Evolutionary conservation across 1,140 invertebrate species (phyloP).

Genomic region (Zaprionus africanus): DNA sequence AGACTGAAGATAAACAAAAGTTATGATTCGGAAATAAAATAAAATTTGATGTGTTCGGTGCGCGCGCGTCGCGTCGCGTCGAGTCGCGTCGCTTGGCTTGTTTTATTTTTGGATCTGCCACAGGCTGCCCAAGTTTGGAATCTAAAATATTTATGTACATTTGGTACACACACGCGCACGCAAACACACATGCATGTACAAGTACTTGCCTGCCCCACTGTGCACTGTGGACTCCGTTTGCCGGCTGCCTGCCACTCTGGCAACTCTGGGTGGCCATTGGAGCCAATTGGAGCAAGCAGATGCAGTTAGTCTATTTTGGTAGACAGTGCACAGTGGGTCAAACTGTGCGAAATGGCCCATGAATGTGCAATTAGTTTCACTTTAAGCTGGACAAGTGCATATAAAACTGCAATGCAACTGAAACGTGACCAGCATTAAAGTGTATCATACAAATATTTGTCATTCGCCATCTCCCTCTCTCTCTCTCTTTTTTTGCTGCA

Average conservation of each 20-base stretch:
- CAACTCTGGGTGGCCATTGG: conserved; percentile 12
- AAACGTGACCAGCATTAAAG: conserved; percentile 23
- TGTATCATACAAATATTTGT: conserved; percentile 1
- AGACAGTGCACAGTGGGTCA: neutral
- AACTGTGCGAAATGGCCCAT: neutral
- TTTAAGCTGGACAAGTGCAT: conserved; percentile 22
- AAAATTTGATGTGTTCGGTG: conserved; percentile 69
- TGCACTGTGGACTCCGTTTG: neutral
- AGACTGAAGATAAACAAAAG: conserved; percentile 74
- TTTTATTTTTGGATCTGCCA: conserved; percentile 49
- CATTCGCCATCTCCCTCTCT: neutral
- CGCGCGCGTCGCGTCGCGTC: conserved; percentile 39
- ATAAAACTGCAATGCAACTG: neutral
- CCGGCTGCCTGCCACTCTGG: conserved; percentile 3
- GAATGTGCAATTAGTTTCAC: conserved; percentile 22
- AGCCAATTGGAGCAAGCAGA: conserved; percentile 1
- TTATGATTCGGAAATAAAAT: conserved; percentile 79
- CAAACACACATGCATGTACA: neutral
- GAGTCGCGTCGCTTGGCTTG: conserved; percentile 38
- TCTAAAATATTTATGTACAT: conserved; percentile 22
- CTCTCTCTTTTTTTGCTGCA: neutral
- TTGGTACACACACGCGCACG: neutral
- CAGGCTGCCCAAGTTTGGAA: conserved; percentile 35
- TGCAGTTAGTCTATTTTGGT: conserved; percentile 19
- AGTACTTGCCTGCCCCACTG: conserved; percentile 1